Base-by-base conservation (phyloP, 2,797 vertebrate species). In the Benthosema pterotum region DNA sequence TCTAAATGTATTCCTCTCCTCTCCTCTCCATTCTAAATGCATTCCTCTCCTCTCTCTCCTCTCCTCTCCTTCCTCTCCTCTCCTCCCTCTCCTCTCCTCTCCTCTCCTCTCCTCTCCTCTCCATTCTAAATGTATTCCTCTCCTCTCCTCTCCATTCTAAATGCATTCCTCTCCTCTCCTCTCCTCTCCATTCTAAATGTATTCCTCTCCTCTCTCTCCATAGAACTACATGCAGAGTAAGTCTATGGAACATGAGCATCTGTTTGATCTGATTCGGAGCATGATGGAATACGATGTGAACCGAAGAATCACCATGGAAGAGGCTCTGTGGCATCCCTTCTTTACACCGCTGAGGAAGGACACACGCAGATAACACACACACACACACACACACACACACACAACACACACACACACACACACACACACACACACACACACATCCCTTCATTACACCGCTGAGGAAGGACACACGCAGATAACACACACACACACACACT, bases 301-400 rank as follows among this genome's bases (percentile, higher is more conserved):
- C 42, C 84, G 88, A 52, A 85, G 92, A 43, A 95, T 99, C 73
- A 94, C 91, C 45, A 86, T 96, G 63, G 86, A 80, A 51, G 95
- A 97, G 87, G 92, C 94, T 1, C 84, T 97, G 69, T 90, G 83
- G 60, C 95, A 96, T 78, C 94, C 93, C 3, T 97, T 96, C 83
- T 97, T 96, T 83, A 76, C n/a, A 55, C 74, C 83, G 0, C 57
- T 94, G 59, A 91, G 85, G 67, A 61, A 54, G 60, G 22, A 25
- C 22, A 62, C 65, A 11, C 53, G 72, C 47, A 28, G 4, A 28
- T 28, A 5, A 28, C 28, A 28, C 45, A 50, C 58, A 80, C 71
- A 52, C 85, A 77, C 60, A 53, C 57, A 71, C 66, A 72, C 74
- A 67, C 67, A 52, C 48, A 18, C 3, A 42, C 28, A 25, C 25